Percentiles rank a stretch among this genome's conserved stretches.
phyloP scores from a whole-genome alignment of 1,140 invertebrate species.

The Arctopsyche grandis region DNA sequence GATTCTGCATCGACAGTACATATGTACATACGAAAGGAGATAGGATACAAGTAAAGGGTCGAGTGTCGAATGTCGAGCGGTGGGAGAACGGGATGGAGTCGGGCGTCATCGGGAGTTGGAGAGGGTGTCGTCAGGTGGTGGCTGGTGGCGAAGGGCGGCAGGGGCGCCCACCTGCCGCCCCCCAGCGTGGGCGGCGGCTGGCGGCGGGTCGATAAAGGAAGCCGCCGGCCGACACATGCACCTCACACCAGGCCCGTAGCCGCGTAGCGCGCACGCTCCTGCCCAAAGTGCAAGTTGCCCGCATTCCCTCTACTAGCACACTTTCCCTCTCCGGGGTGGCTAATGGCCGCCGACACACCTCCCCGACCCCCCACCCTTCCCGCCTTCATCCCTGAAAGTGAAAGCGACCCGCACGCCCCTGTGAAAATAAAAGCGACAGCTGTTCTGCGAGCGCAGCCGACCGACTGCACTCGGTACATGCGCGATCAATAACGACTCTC shows the following conservation, averaged over 20 bases:
- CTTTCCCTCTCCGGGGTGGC: conserved; percentile 47
- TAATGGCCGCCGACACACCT: conserved; percentile 29
- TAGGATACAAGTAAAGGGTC: not conserved
- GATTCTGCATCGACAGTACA: too few relatives aligned
- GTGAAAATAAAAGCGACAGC: conserved; percentile 31
- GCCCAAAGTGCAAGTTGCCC: conserved; percentile 53
- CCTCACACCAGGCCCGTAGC: conserved; percentile 33
- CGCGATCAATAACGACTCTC: not conserved
- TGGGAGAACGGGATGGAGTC: not conserved
- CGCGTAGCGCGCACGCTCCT: conserved; percentile 35
- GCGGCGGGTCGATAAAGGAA: conserved; percentile 42
- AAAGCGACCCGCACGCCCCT: not conserved
- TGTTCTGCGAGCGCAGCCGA: conserved; percentile 5
- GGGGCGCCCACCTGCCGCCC: not conserved
- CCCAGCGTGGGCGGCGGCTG: conserved; percentile 32
- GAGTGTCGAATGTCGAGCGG: conserved; percentile 21
- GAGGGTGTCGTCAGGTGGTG: not conserved
- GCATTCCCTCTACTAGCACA: conserved; percentile 55
- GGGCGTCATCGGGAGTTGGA: not conserved
- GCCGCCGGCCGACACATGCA: conserved; percentile 43
- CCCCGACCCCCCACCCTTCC: not conserved
- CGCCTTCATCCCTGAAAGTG: not conserved
- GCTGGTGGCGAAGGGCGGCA: not conserved
- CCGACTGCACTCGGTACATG: conserved; percentile 24
- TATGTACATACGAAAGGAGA: too few relatives aligned